Evolutionary conservation across 2,113 vertebrate genomes (phyloP), one percentile per base, ranked within the genome.

Genomic region (Cyprinus carpio): DNA sequence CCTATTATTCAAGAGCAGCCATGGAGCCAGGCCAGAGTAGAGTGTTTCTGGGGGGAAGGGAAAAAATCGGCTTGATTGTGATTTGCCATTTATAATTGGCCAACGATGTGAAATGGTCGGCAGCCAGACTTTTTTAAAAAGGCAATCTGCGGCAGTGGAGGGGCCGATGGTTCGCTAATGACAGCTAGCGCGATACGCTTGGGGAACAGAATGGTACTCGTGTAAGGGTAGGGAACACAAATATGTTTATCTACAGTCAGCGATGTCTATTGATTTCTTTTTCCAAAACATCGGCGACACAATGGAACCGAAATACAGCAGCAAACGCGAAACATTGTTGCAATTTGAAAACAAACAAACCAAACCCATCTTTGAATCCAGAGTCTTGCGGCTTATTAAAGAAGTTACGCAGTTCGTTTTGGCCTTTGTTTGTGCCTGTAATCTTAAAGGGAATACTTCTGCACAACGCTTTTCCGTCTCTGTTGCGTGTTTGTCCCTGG

Each of bases 81-180:
- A 92, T 92, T 92, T 93, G 90, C 93, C 92, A 92, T 94, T 93
- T 93, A 91, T 92, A 94, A 93, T 92, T 93, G 91, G 92, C 91
- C 89, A 89, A 86, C 90, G 84, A 91, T 91, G 91, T 90, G 92
- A 90, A 91, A 92, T 91, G 91, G 91, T 91, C 89, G 86, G 81
- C 87, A 89, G 92, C 92, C 92, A 91, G 88, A 89, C 88, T 91
- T 90, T 91, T 90, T 89, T 88, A 87, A 86, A 91, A 92, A 93
- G 90, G 92, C 92, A 94, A 93, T 94, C 92, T 93, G 93, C 92
- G 92, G 90, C 89, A 90, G 90, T 88, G 91, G 91, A 92, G 89
- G 87, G 91, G 92, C 90, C 91, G 91, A 92, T 93, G 92, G 91
- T 90, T 93, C 83, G 91, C 90, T 93, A 93, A 94, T 93, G 92